phyloP scores from a whole-genome alignment of 2,113 vertebrate species.

The Upupa epops region DNA sequence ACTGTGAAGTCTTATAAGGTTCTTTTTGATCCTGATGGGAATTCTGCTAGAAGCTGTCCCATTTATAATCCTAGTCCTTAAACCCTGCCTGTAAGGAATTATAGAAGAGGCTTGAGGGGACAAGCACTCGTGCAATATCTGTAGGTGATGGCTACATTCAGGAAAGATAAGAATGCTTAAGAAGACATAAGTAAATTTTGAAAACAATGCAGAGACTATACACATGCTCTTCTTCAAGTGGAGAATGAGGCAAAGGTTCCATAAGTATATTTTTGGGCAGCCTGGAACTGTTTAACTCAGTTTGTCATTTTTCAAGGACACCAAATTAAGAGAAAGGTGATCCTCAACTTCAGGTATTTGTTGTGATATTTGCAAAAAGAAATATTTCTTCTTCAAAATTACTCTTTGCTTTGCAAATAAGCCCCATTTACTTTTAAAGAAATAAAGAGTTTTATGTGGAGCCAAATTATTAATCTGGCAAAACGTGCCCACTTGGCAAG shows the following conservation, averaged over 20 bases:
- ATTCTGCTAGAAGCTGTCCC: not conserved
- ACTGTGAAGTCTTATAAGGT: not conserved
- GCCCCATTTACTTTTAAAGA: not conserved
- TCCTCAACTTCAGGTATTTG: not conserved
- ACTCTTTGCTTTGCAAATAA: slow-evolving; percentile 11
- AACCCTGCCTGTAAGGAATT: not conserved
- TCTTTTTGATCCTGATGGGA: not conserved
- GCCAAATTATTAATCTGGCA: not conserved
- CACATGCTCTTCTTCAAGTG: not conserved
- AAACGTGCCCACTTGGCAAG: not conserved
- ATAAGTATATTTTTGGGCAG: not conserved
- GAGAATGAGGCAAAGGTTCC: not conserved
- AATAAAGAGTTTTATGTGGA: not conserved
- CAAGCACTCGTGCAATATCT: not conserved
- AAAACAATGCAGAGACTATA: not conserved
- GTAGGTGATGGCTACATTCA: not conserved
- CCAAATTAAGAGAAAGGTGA: not conserved
- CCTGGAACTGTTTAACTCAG: not conserved
- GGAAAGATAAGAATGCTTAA: too few relatives aligned
- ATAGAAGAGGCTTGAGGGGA: not conserved
- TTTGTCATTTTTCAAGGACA: not conserved
- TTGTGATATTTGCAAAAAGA: not conserved
- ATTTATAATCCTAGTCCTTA: not conserved
- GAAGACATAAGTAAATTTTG: not conserved
- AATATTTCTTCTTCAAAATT: not conserved